phyloP scores from a whole-genome alignment of 2,113 vertebrate species.

The Myanophis thanlyinensis region DNA sequence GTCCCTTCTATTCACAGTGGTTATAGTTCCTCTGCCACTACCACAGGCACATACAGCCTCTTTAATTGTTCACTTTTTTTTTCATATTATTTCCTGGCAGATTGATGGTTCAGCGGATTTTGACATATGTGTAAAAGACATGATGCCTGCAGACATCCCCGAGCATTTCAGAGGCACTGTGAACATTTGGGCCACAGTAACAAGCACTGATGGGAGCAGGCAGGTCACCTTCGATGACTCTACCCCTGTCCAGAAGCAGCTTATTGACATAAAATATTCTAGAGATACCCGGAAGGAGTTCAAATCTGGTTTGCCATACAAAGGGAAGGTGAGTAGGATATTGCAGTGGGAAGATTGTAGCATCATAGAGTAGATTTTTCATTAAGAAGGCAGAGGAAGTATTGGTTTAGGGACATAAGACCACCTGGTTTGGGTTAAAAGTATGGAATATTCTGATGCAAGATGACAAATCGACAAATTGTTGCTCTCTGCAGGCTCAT shows the following conservation, averaged over 20 bases:
- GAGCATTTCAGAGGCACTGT: slow-evolving; percentile 90
- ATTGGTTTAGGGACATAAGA: not conserved
- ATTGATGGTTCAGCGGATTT: slow-evolving; percentile 84
- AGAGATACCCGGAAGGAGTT: slow-evolving; percentile 92
- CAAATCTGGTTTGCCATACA: slow-evolving; percentile 89
- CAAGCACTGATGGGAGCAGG: slow-evolving; percentile 80
- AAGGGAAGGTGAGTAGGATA: slow-evolving; percentile 80
- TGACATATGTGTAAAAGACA: slow-evolving; percentile 86
- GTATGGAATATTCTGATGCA: not conserved
- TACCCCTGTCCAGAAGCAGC: slow-evolving; percentile 87
- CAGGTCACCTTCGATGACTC: slow-evolving; percentile 89
- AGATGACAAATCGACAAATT: not conserved
- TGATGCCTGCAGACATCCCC: slow-evolving; percentile 87
- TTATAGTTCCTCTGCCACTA: not conserved
- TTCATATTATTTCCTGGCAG: slow-evolving; percentile 43
- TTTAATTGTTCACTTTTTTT: not conserved
- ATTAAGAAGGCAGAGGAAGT: not conserved
- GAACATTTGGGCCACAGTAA: slow-evolving; percentile 86
- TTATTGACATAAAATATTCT: slow-evolving; percentile 90
- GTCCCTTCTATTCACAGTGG: not conserved
- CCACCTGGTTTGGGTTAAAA: not conserved
- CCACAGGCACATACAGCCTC: not conserved
- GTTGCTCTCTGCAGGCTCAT: not conserved
- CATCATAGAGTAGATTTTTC: not conserved
- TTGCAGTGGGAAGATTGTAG: not conserved